Evolutionary conservation across 2,113 vertebrate species (phyloP).

Genomic region (Acanthochromis polyacanthus): DNA sequence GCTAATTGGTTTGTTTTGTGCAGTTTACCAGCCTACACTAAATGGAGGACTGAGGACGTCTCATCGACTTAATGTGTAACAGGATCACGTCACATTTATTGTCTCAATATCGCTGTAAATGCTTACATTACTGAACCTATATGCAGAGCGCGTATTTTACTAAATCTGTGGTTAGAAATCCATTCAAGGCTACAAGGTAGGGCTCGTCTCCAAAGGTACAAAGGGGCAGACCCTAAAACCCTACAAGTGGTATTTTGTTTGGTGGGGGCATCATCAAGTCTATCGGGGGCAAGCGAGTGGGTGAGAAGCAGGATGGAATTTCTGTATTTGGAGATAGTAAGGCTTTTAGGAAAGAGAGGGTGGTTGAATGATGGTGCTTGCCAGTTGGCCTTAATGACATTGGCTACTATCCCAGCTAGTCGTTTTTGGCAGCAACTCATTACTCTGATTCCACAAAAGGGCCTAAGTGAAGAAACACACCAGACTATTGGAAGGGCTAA

Average conservation of each 20-base stretch:
- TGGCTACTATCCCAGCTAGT: constrained; percentile 27
- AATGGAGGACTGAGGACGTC: background rate
- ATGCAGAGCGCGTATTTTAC: background rate
- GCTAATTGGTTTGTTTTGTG: no score
- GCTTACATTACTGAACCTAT: background rate
- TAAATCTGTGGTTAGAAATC: background rate
- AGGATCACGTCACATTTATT: background rate
- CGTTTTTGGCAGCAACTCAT: constrained; percentile 27
- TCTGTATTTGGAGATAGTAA: constrained; percentile 27
- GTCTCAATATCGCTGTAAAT: background rate
- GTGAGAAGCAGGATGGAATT: constrained; percentile 10
- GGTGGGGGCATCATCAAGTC: background rate
- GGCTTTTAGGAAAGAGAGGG: constrained; percentile 21
- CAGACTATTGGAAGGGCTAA: constrained; percentile 8
- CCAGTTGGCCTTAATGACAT: constrained; percentile 29
- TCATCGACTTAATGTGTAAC: background rate
- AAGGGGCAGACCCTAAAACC: constrained; percentile 6
- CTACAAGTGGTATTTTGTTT: background rate
- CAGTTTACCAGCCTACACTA: background rate
- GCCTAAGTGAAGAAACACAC: constrained; percentile 13
- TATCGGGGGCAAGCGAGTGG: constrained; percentile 1
- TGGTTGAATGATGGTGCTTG: constrained; percentile 19
- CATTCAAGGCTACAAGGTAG: background rate
- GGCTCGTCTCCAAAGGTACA: background rate
- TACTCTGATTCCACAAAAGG: constrained; percentile 19